Percentiles rank a stretch among this genome's conserved stretches.
Evolutionary conservation across 2,888 invertebrate genomes (phyloP).

Genomic region (Drosophila sordidula): DNA sequence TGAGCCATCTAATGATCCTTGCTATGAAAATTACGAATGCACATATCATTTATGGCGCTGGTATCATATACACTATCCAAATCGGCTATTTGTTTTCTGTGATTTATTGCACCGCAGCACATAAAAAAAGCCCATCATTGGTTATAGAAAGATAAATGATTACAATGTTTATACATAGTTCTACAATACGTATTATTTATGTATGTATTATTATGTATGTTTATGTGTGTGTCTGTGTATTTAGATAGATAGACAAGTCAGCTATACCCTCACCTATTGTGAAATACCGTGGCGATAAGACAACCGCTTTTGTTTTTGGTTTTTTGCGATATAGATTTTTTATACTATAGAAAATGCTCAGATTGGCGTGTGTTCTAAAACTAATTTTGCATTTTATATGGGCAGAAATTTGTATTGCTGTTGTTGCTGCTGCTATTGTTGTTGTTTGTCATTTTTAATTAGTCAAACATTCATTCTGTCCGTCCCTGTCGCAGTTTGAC

Average conservation of each 20-base stretch:
- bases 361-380: slow-evolving; percentile 23
- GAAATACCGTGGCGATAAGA: slow-evolving; percentile 15
- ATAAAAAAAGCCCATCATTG: not conserved
- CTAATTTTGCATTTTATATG: slow-evolving; percentile 25
- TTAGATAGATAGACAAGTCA: not conserved
- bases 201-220: not conserved
- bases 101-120: slow-evolving; percentile 14
- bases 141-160: slow-evolving; percentile 3
- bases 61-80: slow-evolving; percentile 3
- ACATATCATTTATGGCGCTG: not conserved
- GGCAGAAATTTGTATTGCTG: not conserved
- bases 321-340: slow-evolving; percentile 5
- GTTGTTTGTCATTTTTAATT: slow-evolving; percentile 41
- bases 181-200: not conserved
- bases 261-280: slow-evolving; percentile 6
- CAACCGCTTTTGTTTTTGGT: not conserved
- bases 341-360: not conserved
- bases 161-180: not conserved
- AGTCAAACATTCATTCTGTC: slow-evolving; percentile 25
- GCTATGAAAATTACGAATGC: not conserved
- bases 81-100: slow-evolving; percentile 9
- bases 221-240: not conserved
- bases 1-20: not conserved
- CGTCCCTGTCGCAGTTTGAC: slow-evolving; percentile 18
- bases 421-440: not conserved